These are phyloP conservation scores for Cyprinodon diabolis DNA, from an alignment of 2,797 vertebrate species.

Conservation along the genomic window DNA sequence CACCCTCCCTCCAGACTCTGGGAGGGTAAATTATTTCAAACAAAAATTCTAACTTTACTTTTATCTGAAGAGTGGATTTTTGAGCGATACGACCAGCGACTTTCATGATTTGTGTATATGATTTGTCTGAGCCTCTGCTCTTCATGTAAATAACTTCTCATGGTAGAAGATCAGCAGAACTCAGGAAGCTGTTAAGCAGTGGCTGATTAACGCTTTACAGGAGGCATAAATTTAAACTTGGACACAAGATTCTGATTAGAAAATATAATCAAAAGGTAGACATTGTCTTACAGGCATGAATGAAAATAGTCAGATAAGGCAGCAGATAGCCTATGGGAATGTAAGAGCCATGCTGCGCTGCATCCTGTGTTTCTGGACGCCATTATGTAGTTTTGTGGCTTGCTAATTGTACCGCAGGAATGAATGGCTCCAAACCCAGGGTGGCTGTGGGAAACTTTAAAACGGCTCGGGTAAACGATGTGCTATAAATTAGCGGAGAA, in stretches of 20 bases:
- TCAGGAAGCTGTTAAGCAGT: background rate
- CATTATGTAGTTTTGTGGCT: slow-evolving; percentile 68
- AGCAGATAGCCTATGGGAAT: slow-evolving; percentile 61
- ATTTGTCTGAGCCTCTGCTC: too few species aligned
- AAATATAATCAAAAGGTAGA: too few species aligned
- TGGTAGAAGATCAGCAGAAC: background rate
- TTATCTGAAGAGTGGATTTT: too few species aligned
- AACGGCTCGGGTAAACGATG: slow-evolving; percentile 57
- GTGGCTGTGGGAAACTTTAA: slow-evolving; percentile 61
- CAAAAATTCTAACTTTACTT: too few species aligned
- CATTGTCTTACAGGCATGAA: background rate
- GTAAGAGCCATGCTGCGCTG: slow-evolving; percentile 63
- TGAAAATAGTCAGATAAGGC: slow-evolving; percentile 36
- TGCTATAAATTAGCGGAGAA: slow-evolving; percentile 63
- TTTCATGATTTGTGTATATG: too few species aligned
- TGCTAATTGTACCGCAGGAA: slow-evolving; percentile 70
- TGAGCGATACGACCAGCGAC: too few species aligned
- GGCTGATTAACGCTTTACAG: background rate
- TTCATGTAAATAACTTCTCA: background rate
- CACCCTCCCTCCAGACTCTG: too few species aligned
- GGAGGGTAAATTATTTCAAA: too few species aligned
- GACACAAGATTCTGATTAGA: too few species aligned
- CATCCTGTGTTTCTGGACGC: slow-evolving; percentile 66
- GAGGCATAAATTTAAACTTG: background rate
- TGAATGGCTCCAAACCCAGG: slow-evolving; percentile 53